Percentiles rank a stretch among this genome's conserved stretches.
These are phyloP conservation scores for Helostoma temminkii DNA, from an alignment of 2,797 vertebrate genomes.

Conservation along the genomic window DNA sequence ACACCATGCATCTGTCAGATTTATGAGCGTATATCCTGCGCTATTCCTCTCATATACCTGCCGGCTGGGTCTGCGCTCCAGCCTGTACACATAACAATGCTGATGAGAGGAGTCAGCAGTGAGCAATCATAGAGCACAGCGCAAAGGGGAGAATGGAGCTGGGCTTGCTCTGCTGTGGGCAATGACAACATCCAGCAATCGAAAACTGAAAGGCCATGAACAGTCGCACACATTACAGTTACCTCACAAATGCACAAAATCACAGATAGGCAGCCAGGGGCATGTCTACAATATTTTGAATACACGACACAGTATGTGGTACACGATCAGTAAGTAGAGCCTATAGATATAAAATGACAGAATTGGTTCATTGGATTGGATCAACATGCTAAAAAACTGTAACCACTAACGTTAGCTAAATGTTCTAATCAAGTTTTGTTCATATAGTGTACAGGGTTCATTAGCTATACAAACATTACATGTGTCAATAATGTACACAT, in stretches of 20 bases:
- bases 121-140: constrained; percentile 56
- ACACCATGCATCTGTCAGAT: constrained; percentile 77
- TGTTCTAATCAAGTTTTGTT: too few species aligned
- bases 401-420: too few species aligned
- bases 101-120: constrained; percentile 69
- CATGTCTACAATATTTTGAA: not conserved
- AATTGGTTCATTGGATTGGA: not conserved
- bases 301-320: too few species aligned
- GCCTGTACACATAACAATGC: constrained; percentile 43
- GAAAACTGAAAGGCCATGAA: constrained; percentile 33
- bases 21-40: constrained; percentile 61
- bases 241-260: constrained; percentile 24
- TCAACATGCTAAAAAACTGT: not conserved
- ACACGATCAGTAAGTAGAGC: not conserved
- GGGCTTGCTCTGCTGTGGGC: constrained; percentile 49
- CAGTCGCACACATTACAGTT: constrained; percentile 2
- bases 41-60: constrained; percentile 58
- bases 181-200: constrained; percentile 58
- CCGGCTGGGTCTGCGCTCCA: constrained; percentile 38
- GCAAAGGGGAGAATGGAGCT: constrained; percentile 33
- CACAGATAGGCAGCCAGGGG: constrained; percentile 1
- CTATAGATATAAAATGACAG: not conserved
- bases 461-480: not conserved
- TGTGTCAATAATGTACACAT: constrained; percentile 10
- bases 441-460: not conserved